Conservation (phyloP, 2,888 invertebrate species). For the Drosophila diplacantha region DNA sequence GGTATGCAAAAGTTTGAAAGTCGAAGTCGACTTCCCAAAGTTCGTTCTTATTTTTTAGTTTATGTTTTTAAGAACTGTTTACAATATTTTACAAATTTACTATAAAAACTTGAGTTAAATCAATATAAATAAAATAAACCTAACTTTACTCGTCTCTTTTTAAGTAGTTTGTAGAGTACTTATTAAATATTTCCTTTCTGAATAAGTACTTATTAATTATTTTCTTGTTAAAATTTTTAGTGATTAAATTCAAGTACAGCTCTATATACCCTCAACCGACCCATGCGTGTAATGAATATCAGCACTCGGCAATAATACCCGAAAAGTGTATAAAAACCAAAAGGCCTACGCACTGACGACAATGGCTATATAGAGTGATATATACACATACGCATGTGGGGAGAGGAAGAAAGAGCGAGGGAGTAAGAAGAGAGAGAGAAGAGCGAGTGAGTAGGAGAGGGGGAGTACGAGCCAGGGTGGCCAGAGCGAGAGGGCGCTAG, state of each 20-base stretch:
- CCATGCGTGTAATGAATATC: slow-evolving; percentile 7
- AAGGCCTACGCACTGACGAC: slow-evolving; percentile 45
- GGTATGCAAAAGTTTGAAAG: too few species aligned
- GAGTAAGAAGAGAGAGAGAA: background rate
- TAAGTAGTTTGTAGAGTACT: too few species aligned
- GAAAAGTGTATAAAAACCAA: slow-evolving; percentile 24
- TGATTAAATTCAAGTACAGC: background rate
- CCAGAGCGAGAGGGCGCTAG: background rate
- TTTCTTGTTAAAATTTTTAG: background rate
- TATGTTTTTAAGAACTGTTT: too few species aligned
- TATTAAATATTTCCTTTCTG: too few species aligned
- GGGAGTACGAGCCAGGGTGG: background rate
- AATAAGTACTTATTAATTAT: background rate
- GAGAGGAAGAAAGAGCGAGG: background rate
- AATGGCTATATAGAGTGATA: slow-evolving; percentile 33
- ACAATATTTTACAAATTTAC: too few species aligned
- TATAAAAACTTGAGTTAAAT: too few species aligned
- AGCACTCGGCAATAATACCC: slow-evolving; percentile 23
- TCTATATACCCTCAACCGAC: slow-evolving; percentile 6
- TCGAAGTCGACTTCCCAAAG: too few species aligned
- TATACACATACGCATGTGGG: background rate
- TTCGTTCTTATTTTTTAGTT: too few species aligned
- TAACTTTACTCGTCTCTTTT: too few species aligned
- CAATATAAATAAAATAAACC: too few species aligned
- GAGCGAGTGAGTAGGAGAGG: background rate